Base-by-base conservation (phyloP, 2,888 invertebrate species). In the Caenorhabditis japonica region DNA sequence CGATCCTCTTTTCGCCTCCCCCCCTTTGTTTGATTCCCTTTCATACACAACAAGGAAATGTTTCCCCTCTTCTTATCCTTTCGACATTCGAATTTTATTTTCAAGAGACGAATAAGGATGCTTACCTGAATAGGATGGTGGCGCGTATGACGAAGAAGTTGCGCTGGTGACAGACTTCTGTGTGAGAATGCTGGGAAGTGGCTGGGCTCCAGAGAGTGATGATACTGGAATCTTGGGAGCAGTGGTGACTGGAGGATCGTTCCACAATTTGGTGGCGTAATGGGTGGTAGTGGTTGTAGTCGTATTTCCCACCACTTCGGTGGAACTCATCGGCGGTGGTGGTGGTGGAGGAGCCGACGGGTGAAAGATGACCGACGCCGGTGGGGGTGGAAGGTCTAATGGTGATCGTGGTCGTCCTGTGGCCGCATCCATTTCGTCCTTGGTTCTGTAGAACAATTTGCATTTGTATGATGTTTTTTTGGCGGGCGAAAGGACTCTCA, bases 311-410 rank as follows among this genome's bases (percentile, higher is more conserved):
- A 53, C 27, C n/a, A 41, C 43, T 34, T 74, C 55, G 17, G 72
- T 60, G 13, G 64, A 46, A 17, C 47, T 64, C 59, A 55, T 36
- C 58, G 70, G 72, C 17, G 68, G 70, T 52, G 70, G 75, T 13
- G 69, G 62, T 47, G 72, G 73, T 44, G 69, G 73, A 47, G 64
- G 71, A 59, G 53, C 60, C 23, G 46, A 25, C 10, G 69, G 69
- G 39, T 61, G 64, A 19, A 66, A 34, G 23, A 60, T 33, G 4
- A 73, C 55, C 3, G 77, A 75, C 10, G 75, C 43, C 17, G 79
- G 76, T 36, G 79, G 79, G n/a, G 79, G 77, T 52, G 76, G 75
- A 30, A 77, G 69, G 49, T 68, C 72, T 43, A 75, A 75, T 62
- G 76, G 76, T 15, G 77, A 77, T 47, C 59, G 59, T 56, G 78